Evolutionary conservation across 2,888 invertebrate species (phyloP).

Genomic region (Operophtera brumata): DNA sequence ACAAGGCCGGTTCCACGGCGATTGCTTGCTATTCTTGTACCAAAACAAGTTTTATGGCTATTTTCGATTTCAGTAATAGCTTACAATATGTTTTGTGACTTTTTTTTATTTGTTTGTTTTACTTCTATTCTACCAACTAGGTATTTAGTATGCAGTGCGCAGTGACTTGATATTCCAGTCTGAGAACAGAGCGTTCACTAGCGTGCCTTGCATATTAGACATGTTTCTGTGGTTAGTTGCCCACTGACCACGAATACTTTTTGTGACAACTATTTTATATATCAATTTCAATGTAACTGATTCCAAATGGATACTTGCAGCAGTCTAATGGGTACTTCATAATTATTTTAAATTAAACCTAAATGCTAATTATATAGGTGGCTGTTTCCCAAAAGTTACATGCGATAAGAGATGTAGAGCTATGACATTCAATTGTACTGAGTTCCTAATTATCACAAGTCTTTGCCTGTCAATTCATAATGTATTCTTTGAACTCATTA

Average conservation of each 20-base stretch:
- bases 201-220: constrained; percentile 61
- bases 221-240: constrained; percentile 22
- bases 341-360: too few species aligned
- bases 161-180: constrained; percentile 61
- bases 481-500: neutral
- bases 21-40: constrained; percentile 21
- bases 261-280: too few species aligned
- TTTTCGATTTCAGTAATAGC: constrained; percentile 24
- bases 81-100: constrained; percentile 13
- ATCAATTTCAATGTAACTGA: too few species aligned
- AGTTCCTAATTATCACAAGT: too few species aligned
- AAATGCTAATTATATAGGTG: too few species aligned
- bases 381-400: too few species aligned
- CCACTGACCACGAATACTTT: neutral
- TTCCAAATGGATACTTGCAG: too few species aligned
- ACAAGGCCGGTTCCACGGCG: constrained; percentile 37
- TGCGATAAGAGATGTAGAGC: too few species aligned
- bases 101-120: constrained; percentile 17
- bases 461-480: too few species aligned
- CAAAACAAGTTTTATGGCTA: constrained; percentile 13
- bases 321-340: too few species aligned
- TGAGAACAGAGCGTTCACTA: constrained; percentile 60
- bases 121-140: constrained; percentile 32
- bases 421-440: too few species aligned
- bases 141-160: constrained; percentile 55